These are phyloP conservation scores for Ctenodactylus gundi DNA, from an alignment of 2,113 vertebrate genomes.

Conservation along the genomic window DNA sequence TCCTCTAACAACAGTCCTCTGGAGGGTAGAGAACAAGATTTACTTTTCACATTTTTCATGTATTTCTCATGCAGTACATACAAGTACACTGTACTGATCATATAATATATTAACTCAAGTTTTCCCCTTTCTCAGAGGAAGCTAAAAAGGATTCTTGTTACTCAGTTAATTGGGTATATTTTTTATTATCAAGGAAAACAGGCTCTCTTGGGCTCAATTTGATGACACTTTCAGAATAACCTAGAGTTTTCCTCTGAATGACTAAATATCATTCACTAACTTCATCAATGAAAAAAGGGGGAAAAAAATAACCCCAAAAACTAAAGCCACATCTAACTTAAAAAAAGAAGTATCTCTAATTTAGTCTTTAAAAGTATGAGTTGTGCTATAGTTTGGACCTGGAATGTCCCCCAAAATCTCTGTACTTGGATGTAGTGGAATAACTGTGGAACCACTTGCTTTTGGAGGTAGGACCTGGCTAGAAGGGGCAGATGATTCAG, in stretches of 20 bases:
- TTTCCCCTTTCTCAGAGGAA: neutral
- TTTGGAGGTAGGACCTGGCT: too few species aligned
- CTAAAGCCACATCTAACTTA: neutral
- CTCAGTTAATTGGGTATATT: conserved; percentile 18
- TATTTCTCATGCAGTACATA: neutral
- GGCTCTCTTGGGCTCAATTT: neutral
- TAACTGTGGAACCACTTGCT: too few species aligned
- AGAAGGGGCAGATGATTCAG: too few species aligned
- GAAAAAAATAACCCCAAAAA: too few species aligned
- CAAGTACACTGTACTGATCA: neutral
- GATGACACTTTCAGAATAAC: conserved; percentile 41
- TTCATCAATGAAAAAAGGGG: conserved; percentile 35
- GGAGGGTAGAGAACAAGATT: neutral
- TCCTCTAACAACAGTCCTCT: neutral
- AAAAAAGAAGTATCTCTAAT: conserved; percentile 4
- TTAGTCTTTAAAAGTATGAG: neutral
- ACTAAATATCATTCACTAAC: conserved; percentile 21
- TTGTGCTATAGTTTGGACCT: too few species aligned
- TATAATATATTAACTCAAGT: conserved; percentile 23
- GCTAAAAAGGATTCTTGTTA: neutral
- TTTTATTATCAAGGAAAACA: conserved; percentile 41
- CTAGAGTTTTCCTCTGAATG: conserved; percentile 29
- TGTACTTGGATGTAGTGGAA: too few species aligned
- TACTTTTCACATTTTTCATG: neutral
- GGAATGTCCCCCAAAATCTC: too few species aligned